phyloP scores from a whole-genome alignment of 1,140 invertebrate species.

The Drosophila guanche region DNA sequence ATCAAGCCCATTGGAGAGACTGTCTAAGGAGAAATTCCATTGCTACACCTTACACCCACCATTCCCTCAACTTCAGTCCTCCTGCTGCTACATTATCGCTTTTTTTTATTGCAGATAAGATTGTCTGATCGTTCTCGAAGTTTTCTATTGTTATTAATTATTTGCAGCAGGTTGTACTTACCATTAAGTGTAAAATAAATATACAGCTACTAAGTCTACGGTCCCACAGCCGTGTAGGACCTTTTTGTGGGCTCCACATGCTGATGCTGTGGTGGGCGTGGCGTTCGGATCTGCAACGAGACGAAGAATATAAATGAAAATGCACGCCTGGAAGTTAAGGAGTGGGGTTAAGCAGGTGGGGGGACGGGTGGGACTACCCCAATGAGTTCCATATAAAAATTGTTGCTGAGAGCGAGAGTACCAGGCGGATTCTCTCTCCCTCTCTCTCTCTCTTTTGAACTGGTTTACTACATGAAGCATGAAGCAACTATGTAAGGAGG shows the following conservation, averaged over 20 bases:
- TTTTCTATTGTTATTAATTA: too few species aligned
- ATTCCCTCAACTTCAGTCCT: too few species aligned
- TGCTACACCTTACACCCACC: too few species aligned
- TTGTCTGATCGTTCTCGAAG: too few species aligned
- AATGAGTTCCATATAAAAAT: conserved; percentile 9
- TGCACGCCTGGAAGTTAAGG: not conserved
- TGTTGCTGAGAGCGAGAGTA: not conserved
- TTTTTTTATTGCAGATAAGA: not conserved
- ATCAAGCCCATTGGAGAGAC: conserved; percentile 75
- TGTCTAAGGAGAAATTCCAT: too few species aligned
- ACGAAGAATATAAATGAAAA: not conserved
- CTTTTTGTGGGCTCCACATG: conserved; percentile 84
- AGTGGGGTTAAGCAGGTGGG: too few species aligned
- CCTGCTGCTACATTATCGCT: too few species aligned
- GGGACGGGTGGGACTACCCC: conserved; percentile 21
- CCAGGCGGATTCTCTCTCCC: conserved; percentile 4
- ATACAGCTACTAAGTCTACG: conserved; percentile 81
- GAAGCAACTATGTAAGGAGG: too few species aligned
- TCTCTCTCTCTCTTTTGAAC: not conserved
- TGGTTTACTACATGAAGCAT: too few species aligned
- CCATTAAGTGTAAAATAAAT: conserved; percentile 83
- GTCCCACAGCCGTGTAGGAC: conserved; percentile 83
- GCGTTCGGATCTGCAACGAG: conserved; percentile 58
- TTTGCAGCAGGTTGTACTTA: too few species aligned
- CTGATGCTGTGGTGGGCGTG: conserved; percentile 70